Conservation (phyloP, 2,888 invertebrate species). For the Parelbella ahira region DNA sequence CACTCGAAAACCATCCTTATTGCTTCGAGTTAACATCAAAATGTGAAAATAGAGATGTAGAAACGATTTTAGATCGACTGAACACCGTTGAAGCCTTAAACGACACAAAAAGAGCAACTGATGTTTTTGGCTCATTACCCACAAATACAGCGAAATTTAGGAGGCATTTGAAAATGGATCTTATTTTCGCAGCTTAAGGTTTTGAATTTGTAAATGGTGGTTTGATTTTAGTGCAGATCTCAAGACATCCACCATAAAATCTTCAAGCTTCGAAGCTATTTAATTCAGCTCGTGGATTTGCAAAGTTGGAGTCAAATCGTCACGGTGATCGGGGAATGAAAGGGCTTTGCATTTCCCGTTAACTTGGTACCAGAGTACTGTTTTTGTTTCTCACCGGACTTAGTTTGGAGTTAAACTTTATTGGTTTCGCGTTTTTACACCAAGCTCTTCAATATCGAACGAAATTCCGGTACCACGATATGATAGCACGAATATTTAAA, state of each 20-base stretch:
- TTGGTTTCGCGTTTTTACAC: conserved; percentile 4
- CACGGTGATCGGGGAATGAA: conserved; percentile 27
- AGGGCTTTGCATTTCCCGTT: conserved; percentile 24
- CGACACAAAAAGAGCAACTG: conserved; percentile 32
- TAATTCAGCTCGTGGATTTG: conserved; percentile 43
- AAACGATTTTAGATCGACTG: conserved; percentile 16
- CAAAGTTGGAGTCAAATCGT: conserved; percentile 30
- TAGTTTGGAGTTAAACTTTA: conserved; percentile 18
- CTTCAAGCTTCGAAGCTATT: conserved; percentile 38
- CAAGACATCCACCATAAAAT: conserved; percentile 44
- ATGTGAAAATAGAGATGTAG: conserved; percentile 16
- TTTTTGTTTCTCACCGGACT: conserved; percentile 11
- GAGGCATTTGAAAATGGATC: conserved; percentile 29
- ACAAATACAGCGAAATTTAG: conserved; percentile 28
- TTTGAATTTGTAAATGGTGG: conserved; percentile 27
- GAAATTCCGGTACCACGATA: no score
- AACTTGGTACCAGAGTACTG: conserved; percentile 12
- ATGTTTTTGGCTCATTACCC: conserved; percentile 48
- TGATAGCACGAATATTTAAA: no score
- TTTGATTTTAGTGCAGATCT: conserved; percentile 41
- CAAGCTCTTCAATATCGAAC: no score
- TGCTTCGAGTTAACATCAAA: conserved; percentile 4
- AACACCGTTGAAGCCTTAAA: conserved; percentile 14
- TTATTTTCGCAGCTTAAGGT: conserved; percentile 25
- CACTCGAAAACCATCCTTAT: conserved; percentile 13